Evolutionary conservation across 2,888 invertebrate genomes (phyloP).

Genomic region (Nephrotoma appendiculata): DNA sequence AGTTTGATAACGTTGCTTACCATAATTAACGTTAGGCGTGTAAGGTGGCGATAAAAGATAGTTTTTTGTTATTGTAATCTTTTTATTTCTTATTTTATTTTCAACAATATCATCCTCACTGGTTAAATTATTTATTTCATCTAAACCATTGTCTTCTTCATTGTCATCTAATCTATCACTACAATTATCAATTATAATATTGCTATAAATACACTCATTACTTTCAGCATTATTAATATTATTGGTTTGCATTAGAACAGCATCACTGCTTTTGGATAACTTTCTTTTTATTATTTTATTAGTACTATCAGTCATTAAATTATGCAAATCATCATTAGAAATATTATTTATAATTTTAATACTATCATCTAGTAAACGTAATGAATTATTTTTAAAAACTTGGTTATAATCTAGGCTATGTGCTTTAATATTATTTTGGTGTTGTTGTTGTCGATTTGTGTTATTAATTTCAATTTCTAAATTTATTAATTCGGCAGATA

Average conservation of each 20-base stretch:
- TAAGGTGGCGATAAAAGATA: slow-evolving; percentile 28
- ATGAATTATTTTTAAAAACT: neutral
- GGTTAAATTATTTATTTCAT: neutral
- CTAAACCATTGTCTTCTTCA: slow-evolving; percentile 3
- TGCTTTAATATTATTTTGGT: neutral
- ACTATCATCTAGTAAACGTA: neutral
- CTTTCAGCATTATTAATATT: neutral
- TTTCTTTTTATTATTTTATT: slow-evolving; percentile 1
- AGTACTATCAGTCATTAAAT: slow-evolving; percentile 2
- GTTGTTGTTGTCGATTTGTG: neutral
- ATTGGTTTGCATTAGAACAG: neutral
- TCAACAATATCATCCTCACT: slow-evolving; percentile 6
- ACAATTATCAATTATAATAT: neutral
- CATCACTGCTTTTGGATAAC: slow-evolving; percentile 6
- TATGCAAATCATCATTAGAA: neutral
- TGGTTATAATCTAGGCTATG: neutral
- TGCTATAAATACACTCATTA: slow-evolving; percentile 2
- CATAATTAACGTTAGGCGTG: slow-evolving; percentile 20
- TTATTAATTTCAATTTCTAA: slow-evolving; percentile 10
- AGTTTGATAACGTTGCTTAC: slow-evolving; percentile 7
- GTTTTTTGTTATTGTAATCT: neutral
- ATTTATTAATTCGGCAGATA: slow-evolving; percentile 12
- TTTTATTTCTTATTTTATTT: neutral
- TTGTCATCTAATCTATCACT: slow-evolving; percentile 7
- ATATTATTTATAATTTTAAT: slow-evolving; percentile 3